Percentiles rank a stretch among this genome's conserved stretches.
These are phyloP conservation scores for Drosophila mayaguana DNA, from an alignment of 2,888 invertebrate genomes.

Conservation along the genomic window DNA sequence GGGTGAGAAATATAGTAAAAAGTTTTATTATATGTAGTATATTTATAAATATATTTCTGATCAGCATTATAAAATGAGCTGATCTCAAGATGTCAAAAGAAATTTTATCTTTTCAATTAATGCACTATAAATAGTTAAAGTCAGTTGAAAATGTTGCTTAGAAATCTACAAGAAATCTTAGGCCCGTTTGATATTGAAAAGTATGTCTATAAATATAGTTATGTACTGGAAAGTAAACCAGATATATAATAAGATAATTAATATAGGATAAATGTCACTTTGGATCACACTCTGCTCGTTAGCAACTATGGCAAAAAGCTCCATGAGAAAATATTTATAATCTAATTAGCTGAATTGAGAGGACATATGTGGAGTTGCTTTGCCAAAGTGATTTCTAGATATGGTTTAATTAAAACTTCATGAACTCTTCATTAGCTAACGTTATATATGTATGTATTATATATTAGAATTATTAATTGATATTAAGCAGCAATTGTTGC, in stretches of 20 bases:
- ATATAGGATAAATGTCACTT: background rate
- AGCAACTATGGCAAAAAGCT: background rate
- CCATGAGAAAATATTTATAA: conserved; percentile 8
- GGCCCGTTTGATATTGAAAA: background rate
- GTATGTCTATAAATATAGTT: background rate
- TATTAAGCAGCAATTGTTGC: conserved; percentile 8
- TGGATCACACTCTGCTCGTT: background rate
- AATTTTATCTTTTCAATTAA: too few species aligned
- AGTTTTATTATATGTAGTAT: background rate
- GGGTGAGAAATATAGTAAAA: background rate
- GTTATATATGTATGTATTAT: conserved; percentile 2
- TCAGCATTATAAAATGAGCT: too few species aligned
- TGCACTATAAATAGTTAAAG: too few species aligned
- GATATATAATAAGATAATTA: background rate
- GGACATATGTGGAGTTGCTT: conserved; percentile 11
- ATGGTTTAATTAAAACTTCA: conserved; percentile 14
- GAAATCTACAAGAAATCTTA: background rate
- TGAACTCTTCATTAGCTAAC: conserved; percentile 11
- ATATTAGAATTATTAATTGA: conserved; percentile 14
- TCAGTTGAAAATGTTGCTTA: background rate
- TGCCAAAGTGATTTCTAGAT: conserved; percentile 8
- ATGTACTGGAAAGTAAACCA: background rate
- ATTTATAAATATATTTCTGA: too few species aligned
- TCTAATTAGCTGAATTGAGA: conserved; percentile 9
- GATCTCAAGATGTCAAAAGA: too few species aligned